Evolutionary conservation across 2,888 invertebrate species (phyloP).

Genomic region (Microdon myrmicae): DNA sequence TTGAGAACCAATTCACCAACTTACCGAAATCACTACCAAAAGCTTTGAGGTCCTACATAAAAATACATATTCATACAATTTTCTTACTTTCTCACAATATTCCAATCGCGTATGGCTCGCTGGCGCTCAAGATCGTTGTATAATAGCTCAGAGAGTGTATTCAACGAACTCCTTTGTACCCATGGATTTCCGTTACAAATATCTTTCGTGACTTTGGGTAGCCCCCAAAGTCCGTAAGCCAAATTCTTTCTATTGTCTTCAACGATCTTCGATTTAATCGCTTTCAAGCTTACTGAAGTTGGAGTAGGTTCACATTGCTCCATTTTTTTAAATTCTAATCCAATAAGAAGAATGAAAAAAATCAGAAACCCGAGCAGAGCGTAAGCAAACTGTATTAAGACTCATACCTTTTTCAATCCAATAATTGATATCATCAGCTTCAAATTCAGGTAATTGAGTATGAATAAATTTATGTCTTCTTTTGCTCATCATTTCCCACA

Average conservation of each 20-base stretch:
- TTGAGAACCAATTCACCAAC: too few relatives aligned
- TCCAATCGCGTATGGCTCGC: constrained; percentile 57
- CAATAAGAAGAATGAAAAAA: background rate
- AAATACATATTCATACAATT: background rate
- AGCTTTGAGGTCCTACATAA: background rate
- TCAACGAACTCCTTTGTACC: constrained; percentile 58
- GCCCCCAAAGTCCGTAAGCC: constrained; percentile 59
- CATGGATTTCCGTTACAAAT: constrained; percentile 55
- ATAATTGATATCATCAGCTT: constrained; percentile 42
- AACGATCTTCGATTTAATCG: constrained; percentile 5
- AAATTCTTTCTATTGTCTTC: constrained; percentile 55
- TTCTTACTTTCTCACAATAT: constrained; percentile 59
- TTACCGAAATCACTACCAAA: too few relatives aligned
- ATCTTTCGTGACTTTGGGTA: constrained; percentile 60
- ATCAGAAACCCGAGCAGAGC: too few relatives aligned
- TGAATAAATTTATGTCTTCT: constrained; percentile 61
- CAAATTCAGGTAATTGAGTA: constrained; percentile 28
- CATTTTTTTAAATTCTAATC: constrained; percentile 8
- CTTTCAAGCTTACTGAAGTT: constrained; percentile 1
- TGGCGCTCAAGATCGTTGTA: constrained; percentile 58
- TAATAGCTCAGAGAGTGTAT: constrained; percentile 58
- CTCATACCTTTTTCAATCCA: constrained; percentile 41
- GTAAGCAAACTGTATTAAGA: background rate
- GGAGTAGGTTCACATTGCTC: background rate
- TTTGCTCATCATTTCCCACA: constrained; percentile 60